A percentile compares a stretch with the other conserved stretches of the same genome.
Conservation (phyloP, 1,140 invertebrate species). For the Belonocnema kinseyi region DNA sequence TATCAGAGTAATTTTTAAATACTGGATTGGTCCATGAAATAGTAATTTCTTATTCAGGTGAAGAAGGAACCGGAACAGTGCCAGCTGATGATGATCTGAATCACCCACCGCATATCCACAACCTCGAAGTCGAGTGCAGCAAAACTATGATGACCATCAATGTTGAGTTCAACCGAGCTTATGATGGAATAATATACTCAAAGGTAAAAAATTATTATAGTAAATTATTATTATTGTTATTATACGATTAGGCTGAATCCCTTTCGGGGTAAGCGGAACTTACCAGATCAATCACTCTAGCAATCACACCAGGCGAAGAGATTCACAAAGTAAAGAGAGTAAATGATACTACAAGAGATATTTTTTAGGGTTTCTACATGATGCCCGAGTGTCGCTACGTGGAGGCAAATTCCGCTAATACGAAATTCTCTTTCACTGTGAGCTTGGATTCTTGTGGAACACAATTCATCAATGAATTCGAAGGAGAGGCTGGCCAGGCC, state of each 20-base stretch:
- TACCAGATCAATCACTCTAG: background rate
- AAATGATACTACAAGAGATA: background rate
- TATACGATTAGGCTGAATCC: no score
- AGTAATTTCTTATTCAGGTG: slow-evolving; percentile 24
- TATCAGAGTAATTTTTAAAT: no score
- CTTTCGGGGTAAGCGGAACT: no score
- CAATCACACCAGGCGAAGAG: no score
- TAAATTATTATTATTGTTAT: background rate
- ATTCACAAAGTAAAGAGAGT: background rate
- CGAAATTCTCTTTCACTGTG: slow-evolving; percentile 85
- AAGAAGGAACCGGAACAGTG: slow-evolving; percentile 35
- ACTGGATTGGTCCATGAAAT: slow-evolving; percentile 18
- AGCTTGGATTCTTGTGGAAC: slow-evolving; percentile 87
- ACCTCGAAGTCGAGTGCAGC: slow-evolving; percentile 85
- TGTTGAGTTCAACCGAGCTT: slow-evolving; percentile 85
- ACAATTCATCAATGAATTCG: slow-evolving; percentile 86
- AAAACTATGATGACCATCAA: slow-evolving; percentile 90
- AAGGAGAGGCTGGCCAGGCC: slow-evolving; percentile 83
- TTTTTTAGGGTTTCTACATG: slow-evolving; percentile 80
- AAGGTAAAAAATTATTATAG: slow-evolving; percentile 75
- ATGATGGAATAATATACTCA: slow-evolving; percentile 88
- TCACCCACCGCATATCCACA: slow-evolving; percentile 86
- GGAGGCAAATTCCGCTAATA: slow-evolving; percentile 81
- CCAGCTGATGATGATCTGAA: slow-evolving; percentile 74
- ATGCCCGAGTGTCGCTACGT: slow-evolving; percentile 85